Evolutionary conservation across 2,888 invertebrate species (phyloP), one percentile per base, ranked within the genome.

Genomic region (Caenorhabditis sp.): DNA sequence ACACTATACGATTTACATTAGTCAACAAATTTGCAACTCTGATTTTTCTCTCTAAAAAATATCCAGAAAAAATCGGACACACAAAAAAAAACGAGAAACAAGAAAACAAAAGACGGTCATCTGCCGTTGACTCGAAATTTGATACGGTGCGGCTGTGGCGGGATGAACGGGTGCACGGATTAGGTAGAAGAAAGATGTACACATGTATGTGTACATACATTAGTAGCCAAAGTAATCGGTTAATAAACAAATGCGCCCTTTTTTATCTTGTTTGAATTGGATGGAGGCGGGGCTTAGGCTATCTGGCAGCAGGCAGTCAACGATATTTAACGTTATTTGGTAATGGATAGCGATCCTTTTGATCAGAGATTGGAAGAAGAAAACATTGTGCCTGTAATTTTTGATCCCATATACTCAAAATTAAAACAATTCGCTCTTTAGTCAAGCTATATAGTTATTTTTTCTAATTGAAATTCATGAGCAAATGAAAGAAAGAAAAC

Each of bases 71-170:
- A 43, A n/a, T n/a, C n/a, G n/a, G n/a, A n/a, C n/a, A n/a, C n/a
- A n/a, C n/a, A n/a, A n/a, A n/a, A n/a, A n/a, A n/a, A n/a, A n/a
- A n/a, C n/a, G n/a, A n/a, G n/a, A n/a, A n/a, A n/a, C n/a, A n/a
- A n/a, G n/a, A 43, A 17, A 43, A 43, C 43, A 43, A 43, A 43
- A 43, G 10, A 14, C 43, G 43, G 43, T 43, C 43, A 43, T 43
- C 43, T 43, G 43, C 43, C 43, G 43, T 43, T 43, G 5, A 17
- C 5, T 7, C 43, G 43, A 43, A 43, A 43, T 43, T 43, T 43
- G 43, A 43, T 43, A 43, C 43, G 43, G 43, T 43, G 31, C 43
- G 43, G 43, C 43, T 43, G 43, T 43, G 43, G 43, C 43, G 43
- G 43, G 43, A 17, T 3, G 17, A 14, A n/a, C n/a, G 17, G 3